Evolutionary conservation across 2,797 vertebrate genomes (phyloP).

Genomic region (Megalops cyprinoides): DNA sequence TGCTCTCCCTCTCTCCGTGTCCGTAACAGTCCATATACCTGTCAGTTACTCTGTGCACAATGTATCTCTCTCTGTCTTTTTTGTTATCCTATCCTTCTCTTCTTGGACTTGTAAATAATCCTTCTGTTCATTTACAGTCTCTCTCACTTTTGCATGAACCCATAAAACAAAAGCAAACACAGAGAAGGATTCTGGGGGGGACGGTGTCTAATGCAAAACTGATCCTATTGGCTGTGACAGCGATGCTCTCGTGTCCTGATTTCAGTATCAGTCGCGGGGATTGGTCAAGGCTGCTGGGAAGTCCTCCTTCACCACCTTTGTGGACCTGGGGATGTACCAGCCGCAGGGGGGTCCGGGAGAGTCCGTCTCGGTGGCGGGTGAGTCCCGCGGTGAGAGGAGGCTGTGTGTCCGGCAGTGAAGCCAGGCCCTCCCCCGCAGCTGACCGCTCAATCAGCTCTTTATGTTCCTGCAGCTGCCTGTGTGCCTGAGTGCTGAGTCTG

Average conservation of each 20-base stretch:
- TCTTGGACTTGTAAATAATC: no score
- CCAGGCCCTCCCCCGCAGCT: not conserved
- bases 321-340: conserved; percentile 92
- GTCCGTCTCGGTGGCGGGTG: conserved; percentile 72
- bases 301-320: conserved; percentile 92
- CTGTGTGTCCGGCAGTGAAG: not conserved
- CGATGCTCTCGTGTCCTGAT: not conserved
- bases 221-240: no score
- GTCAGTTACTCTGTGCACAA: not conserved
- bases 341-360: conserved; percentile 78
- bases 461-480: not conserved
- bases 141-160: no score
- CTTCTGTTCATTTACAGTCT: not conserved
- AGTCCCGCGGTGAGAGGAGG: conserved; percentile 38
- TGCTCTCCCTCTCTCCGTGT: not conserved
- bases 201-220: not conserved
- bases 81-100: not conserved
- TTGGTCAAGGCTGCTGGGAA: conserved; percentile 90
- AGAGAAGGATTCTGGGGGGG: not conserved
- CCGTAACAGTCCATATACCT: not conserved
- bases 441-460: not conserved
- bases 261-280: conserved; percentile 89
- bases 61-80: not conserved
- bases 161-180: no score
- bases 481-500: no score